Evolutionary conservation across 2,888 invertebrate species (phyloP).

Genomic region (Calameuta pallipes): DNA sequence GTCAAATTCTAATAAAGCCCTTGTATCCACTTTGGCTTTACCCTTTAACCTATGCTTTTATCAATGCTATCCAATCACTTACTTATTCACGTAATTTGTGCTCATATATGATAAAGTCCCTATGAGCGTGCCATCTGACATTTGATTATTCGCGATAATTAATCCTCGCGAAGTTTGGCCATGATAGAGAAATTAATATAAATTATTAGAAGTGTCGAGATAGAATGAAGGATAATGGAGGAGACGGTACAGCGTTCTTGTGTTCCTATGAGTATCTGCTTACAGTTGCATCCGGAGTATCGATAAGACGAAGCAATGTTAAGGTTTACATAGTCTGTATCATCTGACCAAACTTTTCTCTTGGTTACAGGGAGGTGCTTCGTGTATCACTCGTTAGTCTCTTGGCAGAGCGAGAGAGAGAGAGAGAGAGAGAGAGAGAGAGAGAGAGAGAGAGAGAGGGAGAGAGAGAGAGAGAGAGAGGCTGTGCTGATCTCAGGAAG

Average conservation of each 20-base stretch:
- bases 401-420: background rate
- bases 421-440: too few relatives aligned
- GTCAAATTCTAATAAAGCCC: background rate
- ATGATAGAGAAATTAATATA: background rate
- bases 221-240: background rate
- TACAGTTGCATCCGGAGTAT: background rate
- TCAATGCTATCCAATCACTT: background rate
- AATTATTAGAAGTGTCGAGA: background rate
- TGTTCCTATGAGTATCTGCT: background rate
- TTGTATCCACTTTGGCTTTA: background rate
- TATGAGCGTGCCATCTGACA: background rate
- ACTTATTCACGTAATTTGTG: background rate
- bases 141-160: background rate
- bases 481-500: background rate
- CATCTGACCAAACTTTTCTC: background rate
- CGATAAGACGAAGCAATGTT: background rate
- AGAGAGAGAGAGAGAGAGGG: background rate
- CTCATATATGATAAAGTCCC: background rate
- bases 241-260: background rate
- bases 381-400: background rate
- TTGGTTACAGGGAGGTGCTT: background rate
- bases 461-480: background rate
- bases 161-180: background rate
- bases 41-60: background rate
- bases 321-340: background rate